Evolutionary conservation across 2,113 vertebrate genomes (phyloP).

Genomic region (Tragelaphus strepsiceros): DNA sequence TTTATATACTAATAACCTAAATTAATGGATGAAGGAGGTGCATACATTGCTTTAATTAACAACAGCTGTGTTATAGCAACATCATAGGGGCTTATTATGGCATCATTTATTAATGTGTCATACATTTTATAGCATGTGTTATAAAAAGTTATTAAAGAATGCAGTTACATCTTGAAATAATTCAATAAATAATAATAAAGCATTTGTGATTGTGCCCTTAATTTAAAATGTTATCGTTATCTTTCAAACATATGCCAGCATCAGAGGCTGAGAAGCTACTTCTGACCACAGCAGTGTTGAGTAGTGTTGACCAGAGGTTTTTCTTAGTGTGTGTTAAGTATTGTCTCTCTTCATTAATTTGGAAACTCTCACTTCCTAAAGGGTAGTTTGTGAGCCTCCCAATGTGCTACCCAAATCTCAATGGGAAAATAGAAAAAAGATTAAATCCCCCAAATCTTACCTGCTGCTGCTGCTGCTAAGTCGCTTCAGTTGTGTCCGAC

Average conservation of each 20-base stretch:
- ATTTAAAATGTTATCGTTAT: conserved; percentile 46
- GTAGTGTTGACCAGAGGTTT: neutral
- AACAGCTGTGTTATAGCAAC: conserved; percentile 34
- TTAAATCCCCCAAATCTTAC: neutral
- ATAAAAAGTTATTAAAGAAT: conserved; percentile 38
- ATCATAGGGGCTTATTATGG: conserved; percentile 14
- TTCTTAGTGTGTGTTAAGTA: neutral
- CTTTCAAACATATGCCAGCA: conserved; percentile 12
- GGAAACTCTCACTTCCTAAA: neutral
- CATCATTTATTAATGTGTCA: conserved; percentile 35
- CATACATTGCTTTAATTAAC: conserved; percentile 55
- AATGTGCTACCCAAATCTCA: neutral
- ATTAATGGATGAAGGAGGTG: neutral
- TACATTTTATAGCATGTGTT: conserved; percentile 40
- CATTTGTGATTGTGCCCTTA: conserved; percentile 25
- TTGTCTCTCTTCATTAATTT: neutral
- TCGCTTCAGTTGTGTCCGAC: too few species aligned
- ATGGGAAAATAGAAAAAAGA: neutral
- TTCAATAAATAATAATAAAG: conserved; percentile 62
- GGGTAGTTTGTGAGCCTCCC: neutral
- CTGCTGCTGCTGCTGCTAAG: too few species aligned
- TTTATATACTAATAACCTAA: conserved; percentile 35
- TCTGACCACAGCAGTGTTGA: neutral
- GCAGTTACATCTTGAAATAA: conserved; percentile 11
- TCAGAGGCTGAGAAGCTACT: neutral